These are phyloP conservation scores for Larimichthys crocea DNA, from an alignment of 2,113 vertebrate genomes.

Conservation along the genomic window DNA sequence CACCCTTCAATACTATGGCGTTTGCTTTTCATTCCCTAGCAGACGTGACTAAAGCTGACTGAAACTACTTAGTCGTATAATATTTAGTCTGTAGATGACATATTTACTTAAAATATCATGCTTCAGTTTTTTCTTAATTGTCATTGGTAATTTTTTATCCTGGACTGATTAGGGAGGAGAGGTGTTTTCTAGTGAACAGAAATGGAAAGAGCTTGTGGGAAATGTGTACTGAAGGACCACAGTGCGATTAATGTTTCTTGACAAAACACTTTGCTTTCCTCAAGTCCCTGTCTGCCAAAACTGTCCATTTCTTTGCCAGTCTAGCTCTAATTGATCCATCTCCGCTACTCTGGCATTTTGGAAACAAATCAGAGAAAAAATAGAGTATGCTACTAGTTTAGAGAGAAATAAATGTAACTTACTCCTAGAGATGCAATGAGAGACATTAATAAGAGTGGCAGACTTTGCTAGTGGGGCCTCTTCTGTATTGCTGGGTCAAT, in stretches of 20 bases:
- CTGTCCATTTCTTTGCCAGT: constrained; percentile 32
- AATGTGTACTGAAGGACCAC: constrained; percentile 40
- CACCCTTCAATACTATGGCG: constrained; percentile 1
- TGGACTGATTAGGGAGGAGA: constrained; percentile 14
- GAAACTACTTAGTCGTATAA: constrained; percentile 27
- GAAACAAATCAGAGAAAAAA: background rate
- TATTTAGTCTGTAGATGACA: constrained; percentile 16
- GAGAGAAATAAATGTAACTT: background rate
- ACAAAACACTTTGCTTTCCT: constrained; percentile 48
- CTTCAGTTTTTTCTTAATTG: background rate
- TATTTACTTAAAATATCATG: constrained; percentile 3
- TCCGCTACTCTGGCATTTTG: constrained; percentile 18
- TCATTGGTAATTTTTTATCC: constrained; percentile 25
- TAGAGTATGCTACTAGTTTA: constrained; percentile 10
- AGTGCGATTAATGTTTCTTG: constrained; percentile 49
- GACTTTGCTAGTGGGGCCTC: constrained; percentile 17
- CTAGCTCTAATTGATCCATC: constrained; percentile 46
- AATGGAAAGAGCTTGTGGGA: constrained; percentile 40
- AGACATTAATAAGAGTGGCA: constrained; percentile 19
- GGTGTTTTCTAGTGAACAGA: constrained; percentile 28
- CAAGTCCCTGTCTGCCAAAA: constrained; percentile 46
- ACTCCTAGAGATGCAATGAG: constrained; percentile 28
- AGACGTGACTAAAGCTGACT: constrained; percentile 17
- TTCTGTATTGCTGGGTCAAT: constrained; percentile 30
- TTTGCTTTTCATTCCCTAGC: constrained; percentile 31